Percentiles rank a stretch among this genome's conserved stretches.
These are phyloP conservation scores for Melozone crissalis DNA, from an alignment of 2,113 vertebrate genomes.

Conservation along the genomic window DNA sequence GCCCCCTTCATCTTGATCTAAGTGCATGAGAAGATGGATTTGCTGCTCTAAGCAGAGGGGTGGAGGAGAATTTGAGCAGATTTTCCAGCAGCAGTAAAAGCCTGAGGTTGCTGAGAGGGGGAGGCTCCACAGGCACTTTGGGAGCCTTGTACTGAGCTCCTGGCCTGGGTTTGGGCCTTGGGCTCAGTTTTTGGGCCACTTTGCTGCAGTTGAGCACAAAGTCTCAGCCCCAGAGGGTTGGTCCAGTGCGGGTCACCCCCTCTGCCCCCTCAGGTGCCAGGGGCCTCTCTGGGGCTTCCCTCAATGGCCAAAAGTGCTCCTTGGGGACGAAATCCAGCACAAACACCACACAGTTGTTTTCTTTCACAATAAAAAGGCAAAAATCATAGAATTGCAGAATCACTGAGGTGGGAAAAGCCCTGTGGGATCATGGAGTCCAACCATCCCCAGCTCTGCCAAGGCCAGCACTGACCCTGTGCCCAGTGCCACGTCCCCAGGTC, in stretches of 20 bases:
- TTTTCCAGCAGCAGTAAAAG: not conserved
- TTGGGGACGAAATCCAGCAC: not conserved
- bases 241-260: rapidly evolving
- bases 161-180: not conserved
- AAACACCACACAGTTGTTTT: rapidly evolving
- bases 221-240: not conserved
- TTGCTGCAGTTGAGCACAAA: not conserved
- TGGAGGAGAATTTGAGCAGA: not conserved
- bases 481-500: not conserved
- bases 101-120: not conserved
- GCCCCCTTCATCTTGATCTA: slow-evolving; percentile 6
- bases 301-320: not conserved
- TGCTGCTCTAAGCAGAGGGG: not conserved
- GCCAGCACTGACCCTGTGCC: not conserved
- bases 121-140: not conserved
- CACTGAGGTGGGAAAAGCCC: not conserved
- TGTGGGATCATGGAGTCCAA: not conserved
- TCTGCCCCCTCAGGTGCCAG: rapidly evolving
- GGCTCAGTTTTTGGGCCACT: not conserved
- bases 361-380: not conserved
- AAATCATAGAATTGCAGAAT: not conserved
- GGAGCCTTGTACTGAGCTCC: rapidly evolving
- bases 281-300: not conserved
- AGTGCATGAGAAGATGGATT: not conserved
- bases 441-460: not conserved